Conservation (phyloP, 1,140 invertebrate species). For the Bombus difficillimus region DNA sequence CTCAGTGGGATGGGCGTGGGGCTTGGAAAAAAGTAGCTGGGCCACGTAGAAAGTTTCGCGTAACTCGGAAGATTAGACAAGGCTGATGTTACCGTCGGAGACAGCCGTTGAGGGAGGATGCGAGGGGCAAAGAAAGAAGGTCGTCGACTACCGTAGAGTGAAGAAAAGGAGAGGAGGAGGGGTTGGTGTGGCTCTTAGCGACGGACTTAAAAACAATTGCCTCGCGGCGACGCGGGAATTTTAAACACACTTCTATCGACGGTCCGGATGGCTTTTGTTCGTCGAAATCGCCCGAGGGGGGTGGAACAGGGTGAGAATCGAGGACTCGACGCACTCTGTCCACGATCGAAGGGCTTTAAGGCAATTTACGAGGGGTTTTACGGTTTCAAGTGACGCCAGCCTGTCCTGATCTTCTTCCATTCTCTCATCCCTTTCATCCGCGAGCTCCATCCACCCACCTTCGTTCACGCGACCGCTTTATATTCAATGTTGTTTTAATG, state of each 20-base stretch:
- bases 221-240: constrained; percentile 71
- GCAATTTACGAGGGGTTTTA: constrained; percentile 53
- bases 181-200: constrained; percentile 56
- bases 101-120: neutral
- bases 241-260: constrained; percentile 76
- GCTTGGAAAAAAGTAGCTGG: constrained; percentile 52
- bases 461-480: neutral
- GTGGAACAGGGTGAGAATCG: constrained; percentile 41
- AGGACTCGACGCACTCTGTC: constrained; percentile 36
- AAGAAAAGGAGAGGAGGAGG: neutral
- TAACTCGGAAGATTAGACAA: constrained; percentile 72
- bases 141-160: neutral
- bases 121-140: neutral
- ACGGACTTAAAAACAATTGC: constrained; percentile 76
- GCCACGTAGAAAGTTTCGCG: constrained; percentile 56
- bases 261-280: constrained; percentile 65
- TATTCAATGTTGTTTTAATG: constrained; percentile 45
- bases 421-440: neutral
- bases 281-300: constrained; percentile 52
- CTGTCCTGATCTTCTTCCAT: constrained; percentile 34
- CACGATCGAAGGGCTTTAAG: constrained; percentile 51
- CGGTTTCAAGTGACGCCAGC: constrained; percentile 47
- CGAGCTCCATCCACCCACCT: neutral
- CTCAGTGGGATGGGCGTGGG: neutral
- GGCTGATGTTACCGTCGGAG: constrained; percentile 11